Conservation (phyloP, 2,113 vertebrate species). For the Monopterus albus region DNA sequence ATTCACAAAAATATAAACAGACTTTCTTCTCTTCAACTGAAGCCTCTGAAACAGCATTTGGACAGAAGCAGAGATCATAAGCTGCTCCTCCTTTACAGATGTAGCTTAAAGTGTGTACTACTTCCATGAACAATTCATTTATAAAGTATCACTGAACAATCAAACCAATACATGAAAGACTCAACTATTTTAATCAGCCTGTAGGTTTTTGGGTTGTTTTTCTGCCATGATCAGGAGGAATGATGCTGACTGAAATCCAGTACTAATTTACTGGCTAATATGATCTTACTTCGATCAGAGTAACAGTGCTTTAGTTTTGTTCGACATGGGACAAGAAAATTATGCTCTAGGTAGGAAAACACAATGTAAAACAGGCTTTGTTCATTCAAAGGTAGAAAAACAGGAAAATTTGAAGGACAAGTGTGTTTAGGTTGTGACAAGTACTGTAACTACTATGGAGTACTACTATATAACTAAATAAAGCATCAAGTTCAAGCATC, state of each 20-base stretch:
- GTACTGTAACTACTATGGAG: too few relatives aligned
- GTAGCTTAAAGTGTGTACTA: neutral
- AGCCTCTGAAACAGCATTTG: neutral
- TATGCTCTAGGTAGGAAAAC: too few relatives aligned
- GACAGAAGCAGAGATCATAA: neutral
- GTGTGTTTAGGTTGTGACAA: too few relatives aligned
- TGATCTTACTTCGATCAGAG: neutral
- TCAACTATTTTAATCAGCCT: neutral
- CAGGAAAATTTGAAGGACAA: too few relatives aligned
- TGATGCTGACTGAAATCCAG: neutral
- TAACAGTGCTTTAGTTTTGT: neutral
- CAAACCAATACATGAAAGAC: neutral
- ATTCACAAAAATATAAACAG: slow-evolving; percentile 11
- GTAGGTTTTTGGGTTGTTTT: neutral
- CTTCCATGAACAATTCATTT: neutral
- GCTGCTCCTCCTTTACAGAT: neutral
- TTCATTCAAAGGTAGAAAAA: too few relatives aligned
- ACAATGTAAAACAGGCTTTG: too few relatives aligned
- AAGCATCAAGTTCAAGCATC: too few relatives aligned
- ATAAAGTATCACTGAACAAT: neutral
- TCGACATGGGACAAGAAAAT: neutral
- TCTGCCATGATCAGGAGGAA: neutral
- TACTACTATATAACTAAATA: too few relatives aligned
- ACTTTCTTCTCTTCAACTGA: neutral
- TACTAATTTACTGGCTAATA: neutral